A percentile compares a stretch with the other conserved stretches of the same genome.
Conservation (phyloP, 2,113 vertebrate species). For the Carassius carassius region DNA sequence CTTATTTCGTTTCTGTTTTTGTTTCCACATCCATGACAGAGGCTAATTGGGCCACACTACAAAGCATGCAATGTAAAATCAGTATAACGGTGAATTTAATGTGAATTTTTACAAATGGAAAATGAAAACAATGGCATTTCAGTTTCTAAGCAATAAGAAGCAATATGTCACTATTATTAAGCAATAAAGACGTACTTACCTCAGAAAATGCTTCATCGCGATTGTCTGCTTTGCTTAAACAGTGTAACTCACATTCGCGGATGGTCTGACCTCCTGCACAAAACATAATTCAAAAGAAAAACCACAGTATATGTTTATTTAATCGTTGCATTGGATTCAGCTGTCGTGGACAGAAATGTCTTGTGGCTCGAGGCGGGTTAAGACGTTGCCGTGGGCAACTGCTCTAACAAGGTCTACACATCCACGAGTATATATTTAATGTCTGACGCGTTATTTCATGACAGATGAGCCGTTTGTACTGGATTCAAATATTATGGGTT, state of each 20-base stretch:
- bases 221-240: slow-evolving; percentile 36
- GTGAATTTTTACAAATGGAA: background rate
- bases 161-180: background rate
- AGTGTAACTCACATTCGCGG: slow-evolving; percentile 42
- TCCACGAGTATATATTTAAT: background rate
- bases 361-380: slow-evolving; percentile 33
- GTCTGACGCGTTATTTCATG: background rate
- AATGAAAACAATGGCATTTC: background rate
- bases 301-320: background rate
- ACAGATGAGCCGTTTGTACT: background rate
- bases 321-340: background rate
- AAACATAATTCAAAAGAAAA: slow-evolving; percentile 28
- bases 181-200: slow-evolving; percentile 60
- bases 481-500: background rate
- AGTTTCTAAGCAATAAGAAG: background rate
- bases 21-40: background rate
- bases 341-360: background rate
- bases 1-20: background rate
- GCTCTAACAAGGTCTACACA: background rate
- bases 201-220: slow-evolving; percentile 81
- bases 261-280: slow-evolving; percentile 34
- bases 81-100: background rate
- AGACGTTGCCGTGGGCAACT: slow-evolving; percentile 15
- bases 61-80: background rate
- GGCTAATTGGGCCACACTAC: slow-evolving; percentile 1